phyloP scores from a whole-genome alignment of 2,888 invertebrate genomes.

The Furcula furcula region DNA sequence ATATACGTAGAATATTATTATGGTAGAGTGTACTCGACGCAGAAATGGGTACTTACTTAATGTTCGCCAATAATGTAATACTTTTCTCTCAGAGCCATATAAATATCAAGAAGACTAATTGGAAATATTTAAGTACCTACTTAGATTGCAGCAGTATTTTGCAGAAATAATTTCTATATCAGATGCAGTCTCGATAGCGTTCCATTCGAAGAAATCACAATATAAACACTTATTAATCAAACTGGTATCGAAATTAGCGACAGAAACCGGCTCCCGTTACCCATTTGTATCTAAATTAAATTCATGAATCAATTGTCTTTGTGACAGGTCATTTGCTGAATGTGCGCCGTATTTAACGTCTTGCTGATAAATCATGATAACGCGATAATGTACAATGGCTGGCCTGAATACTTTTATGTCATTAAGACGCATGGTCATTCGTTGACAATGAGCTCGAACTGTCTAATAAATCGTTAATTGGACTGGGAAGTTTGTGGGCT shows the following conservation, averaged over 20 bases:
- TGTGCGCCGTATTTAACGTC: constrained; percentile 36
- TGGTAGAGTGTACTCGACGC: too few species aligned
- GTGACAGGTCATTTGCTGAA: constrained; percentile 67
- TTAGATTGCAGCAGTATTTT: too few species aligned
- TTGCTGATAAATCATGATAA: constrained; percentile 43
- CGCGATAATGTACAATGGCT: constrained; percentile 44
- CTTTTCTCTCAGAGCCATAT: too few species aligned
- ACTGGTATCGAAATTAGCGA: constrained; percentile 48
- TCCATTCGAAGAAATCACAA: constrained; percentile 23
- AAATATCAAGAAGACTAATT: too few species aligned
- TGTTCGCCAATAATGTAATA: too few species aligned
- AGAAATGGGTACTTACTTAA: too few species aligned
- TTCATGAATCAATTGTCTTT: constrained; percentile 59
- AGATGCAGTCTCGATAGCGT: constrained; percentile 9
- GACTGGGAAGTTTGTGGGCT: constrained; percentile 46
- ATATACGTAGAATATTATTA: too few species aligned
- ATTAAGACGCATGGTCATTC: constrained; percentile 45
- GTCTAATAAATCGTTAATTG: constrained; percentile 43
- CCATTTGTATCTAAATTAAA: constrained; percentile 47
- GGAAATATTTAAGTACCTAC: too few species aligned
- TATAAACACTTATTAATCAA: constrained; percentile 48
- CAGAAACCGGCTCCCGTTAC: constrained; percentile 46
- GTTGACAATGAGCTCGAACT: constrained; percentile 74
- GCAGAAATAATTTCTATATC: constrained; percentile 12
- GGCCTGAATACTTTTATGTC: constrained; percentile 54